Base-by-base conservation (phyloP, 2,888 invertebrate genomes). In the Caenorhabditis sp. region DNA sequence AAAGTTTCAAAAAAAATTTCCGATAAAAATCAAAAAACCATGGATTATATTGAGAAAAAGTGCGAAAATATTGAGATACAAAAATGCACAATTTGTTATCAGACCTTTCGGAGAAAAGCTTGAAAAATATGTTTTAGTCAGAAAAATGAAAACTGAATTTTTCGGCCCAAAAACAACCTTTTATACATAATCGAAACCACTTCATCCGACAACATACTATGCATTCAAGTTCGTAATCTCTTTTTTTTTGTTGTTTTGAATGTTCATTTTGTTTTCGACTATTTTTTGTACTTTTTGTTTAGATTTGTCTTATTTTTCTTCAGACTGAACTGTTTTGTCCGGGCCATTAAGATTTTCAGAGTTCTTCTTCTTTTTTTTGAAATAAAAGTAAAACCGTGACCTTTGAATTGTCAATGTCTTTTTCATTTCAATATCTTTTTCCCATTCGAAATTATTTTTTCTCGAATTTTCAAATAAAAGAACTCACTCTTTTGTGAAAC, bases 401-500 rank as follows among this genome's bases (percentile, higher is more conserved):
- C n/a, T n/a, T n/a, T n/a, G n/a, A n/a, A n/a, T 37, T 37, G 37
- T 50, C 50, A 8, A 4, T 19, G 17, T 4, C 19, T 19, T n/a
- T 50, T 50, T 50, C 50, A 4, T n/a, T n/a, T 14, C 4, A 4
- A 8, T 14, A 8, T 50, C 3, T 50, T 50, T 17, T 50, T 14
- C 50, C 17, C 17, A 50, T 50, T 17, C 50, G 3, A 19, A 50
- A 37, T 37, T 14, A n/a, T 8, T 50, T 50, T 50, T 50, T 50
- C 50, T 50, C n/a, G 23, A 51, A 21, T 21, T 51, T 23, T 21
- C 21, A 14, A 50, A 50, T 36, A 43, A 19, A 12, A 50, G 19
- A 43, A 49, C 67, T 62, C 26, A 62, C 67, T 62, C 62, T 50
- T 67, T 57, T 12, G 19, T 27, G 21, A 73, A 73, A 37, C 73